These are phyloP conservation scores for Centropristis striata DNA, from an alignment of 2,113 vertebrate genomes.

Conservation along the genomic window DNA sequence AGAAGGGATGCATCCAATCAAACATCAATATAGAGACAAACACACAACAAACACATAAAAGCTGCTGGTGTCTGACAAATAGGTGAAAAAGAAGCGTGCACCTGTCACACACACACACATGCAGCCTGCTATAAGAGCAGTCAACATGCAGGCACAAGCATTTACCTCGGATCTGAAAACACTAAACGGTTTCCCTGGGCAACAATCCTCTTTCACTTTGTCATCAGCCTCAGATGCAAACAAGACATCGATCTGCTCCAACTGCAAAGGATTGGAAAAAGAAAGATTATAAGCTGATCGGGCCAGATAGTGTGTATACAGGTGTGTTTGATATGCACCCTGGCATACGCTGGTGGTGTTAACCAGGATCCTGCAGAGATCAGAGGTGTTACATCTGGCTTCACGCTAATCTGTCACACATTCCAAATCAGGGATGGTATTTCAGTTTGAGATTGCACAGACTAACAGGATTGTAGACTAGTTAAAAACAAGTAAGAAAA, in stretches of 20 bases:
- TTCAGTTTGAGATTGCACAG: background rate
- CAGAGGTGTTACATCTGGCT: constrained; percentile 18
- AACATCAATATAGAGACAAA: background rate
- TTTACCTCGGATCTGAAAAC: constrained; percentile 94
- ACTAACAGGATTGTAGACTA: background rate
- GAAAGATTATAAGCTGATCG: constrained; percentile 14
- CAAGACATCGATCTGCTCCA: constrained; percentile 93
- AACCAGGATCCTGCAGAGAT: constrained; percentile 18
- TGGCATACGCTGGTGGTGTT: constrained; percentile 5
- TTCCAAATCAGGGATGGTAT: background rate
- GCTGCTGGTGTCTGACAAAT: background rate
- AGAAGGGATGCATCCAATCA: background rate
- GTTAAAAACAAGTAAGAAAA: background rate
- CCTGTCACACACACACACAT: background rate
- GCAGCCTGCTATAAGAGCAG: constrained; percentile 16
- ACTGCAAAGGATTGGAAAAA: constrained; percentile 74
- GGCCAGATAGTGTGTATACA: constrained; percentile 6
- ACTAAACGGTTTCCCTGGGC: constrained; percentile 94
- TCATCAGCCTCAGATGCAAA: constrained; percentile 96
- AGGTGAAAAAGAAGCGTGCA: background rate
- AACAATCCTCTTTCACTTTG: constrained; percentile 97
- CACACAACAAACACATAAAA: background rate
- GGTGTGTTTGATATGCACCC: constrained; percentile 41
- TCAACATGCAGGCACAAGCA: constrained; percentile 19
- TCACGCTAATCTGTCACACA: constrained; percentile 14